Evolutionary conservation across 2,888 invertebrate genomes (phyloP).

Genomic region (Tachystola acroxantha): DNA sequence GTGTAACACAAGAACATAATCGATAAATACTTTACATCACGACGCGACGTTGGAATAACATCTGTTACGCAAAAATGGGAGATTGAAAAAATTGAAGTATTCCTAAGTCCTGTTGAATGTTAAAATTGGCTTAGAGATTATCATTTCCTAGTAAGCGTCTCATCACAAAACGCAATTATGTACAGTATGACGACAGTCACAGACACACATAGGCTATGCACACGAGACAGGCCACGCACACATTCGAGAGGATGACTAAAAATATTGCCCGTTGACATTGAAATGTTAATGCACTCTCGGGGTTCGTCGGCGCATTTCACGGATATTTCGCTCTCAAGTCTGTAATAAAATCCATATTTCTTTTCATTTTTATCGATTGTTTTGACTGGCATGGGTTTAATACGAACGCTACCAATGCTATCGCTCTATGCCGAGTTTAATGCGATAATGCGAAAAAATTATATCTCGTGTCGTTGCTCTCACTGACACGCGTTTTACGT

Average conservation of each 20-base stretch:
- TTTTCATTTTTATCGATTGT: slow-evolving; percentile 55
- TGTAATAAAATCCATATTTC: slow-evolving; percentile 32
- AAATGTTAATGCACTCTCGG: slow-evolving; percentile 74
- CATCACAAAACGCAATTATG: slow-evolving; percentile 19
- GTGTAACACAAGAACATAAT: not conserved
- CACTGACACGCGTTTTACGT: slow-evolving; percentile 7
- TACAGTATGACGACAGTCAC: slow-evolving; percentile 23
- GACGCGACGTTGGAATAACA: not conserved
- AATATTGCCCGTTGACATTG: slow-evolving; percentile 77
- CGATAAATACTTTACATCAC: not conserved
- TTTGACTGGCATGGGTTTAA: slow-evolving; percentile 54
- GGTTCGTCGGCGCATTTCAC: slow-evolving; percentile 57
- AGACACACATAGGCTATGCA: slow-evolving; percentile 23
- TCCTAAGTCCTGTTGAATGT: too few species aligned
- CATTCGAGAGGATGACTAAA: slow-evolving; percentile 60
- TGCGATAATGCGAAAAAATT: slow-evolving; percentile 51
- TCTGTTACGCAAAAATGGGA: not conserved
- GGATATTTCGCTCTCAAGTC: slow-evolving; percentile 44
- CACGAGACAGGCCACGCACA: slow-evolving; percentile 61
- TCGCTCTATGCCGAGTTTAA: slow-evolving; percentile 39
- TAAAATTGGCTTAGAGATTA: too few species aligned
- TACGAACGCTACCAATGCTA: slow-evolving; percentile 37
- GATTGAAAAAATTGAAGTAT: slow-evolving; percentile 38
- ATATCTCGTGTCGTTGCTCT: slow-evolving; percentile 46
- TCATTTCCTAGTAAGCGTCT: slow-evolving; percentile 52